phyloP scores from a whole-genome alignment of 2,888 invertebrate genomes.

The Clunio marinus region DNA sequence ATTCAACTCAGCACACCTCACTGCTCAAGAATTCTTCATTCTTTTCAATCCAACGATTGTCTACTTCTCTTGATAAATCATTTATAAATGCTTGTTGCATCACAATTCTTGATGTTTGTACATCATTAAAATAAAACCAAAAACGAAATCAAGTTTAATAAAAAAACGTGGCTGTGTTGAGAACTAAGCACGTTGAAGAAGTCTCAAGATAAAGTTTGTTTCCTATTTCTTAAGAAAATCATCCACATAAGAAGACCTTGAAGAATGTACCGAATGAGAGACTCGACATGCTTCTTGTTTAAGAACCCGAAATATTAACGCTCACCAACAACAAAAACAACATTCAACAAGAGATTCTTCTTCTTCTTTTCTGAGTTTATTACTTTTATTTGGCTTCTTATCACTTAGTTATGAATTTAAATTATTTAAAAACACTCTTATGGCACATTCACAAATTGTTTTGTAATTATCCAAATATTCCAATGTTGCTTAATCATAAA shows the following conservation, averaged over 20 bases:
- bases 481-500: conserved; percentile 4
- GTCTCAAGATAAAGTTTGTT: not conserved
- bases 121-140: not conserved
- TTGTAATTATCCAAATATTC: not conserved
- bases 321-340: not conserved
- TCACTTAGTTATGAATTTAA: not conserved
- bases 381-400: conserved; percentile 21
- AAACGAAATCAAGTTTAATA: no score
- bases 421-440: not conserved
- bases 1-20: conserved; percentile 1
- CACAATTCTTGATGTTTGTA: not conserved
- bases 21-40: not conserved
- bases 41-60: not conserved
- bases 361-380: not conserved
- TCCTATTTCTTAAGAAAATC: not conserved
- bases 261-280: conserved; percentile 24
- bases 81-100: conserved; percentile 4
- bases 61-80: not conserved
- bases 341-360: conserved; percentile 11
- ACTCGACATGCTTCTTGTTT: conserved; percentile 7
- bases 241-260: conserved; percentile 25
- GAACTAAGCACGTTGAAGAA: no score
- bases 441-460: conserved; percentile 17
- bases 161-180: no score
- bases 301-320: not conserved